These are phyloP conservation scores for Callithrix jacchus DNA, from an alignment of 2,113 vertebrate genomes.

Conservation along the genomic window DNA sequence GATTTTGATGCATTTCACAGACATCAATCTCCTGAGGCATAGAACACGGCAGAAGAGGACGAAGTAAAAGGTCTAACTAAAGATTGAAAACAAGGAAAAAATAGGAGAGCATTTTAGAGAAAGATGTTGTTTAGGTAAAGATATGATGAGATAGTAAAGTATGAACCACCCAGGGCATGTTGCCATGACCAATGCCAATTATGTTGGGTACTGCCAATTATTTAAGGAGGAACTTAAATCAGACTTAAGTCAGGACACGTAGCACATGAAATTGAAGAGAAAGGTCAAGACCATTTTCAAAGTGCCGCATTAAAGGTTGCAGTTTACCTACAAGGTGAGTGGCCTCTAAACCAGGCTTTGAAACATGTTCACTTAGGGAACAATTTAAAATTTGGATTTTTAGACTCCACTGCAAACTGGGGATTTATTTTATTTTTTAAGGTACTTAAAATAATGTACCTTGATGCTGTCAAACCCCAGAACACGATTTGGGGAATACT, in stretches of 20 bases:
- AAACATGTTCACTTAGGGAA: background rate
- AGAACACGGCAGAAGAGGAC: background rate
- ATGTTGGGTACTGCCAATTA: too few relatives aligned
- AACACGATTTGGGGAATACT: background rate
- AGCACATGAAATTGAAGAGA: background rate
- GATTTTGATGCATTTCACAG: too few relatives aligned
- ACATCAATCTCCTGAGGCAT: background rate
- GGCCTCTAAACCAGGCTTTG: background rate
- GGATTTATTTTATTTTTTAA: background rate
- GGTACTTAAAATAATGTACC: background rate
- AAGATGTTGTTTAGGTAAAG: too few relatives aligned
- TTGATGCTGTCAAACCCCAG: too few relatives aligned
- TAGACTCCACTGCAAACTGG: background rate
- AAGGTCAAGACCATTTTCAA: background rate
- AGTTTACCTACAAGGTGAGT: background rate
- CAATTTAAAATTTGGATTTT: background rate
- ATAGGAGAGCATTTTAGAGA: background rate
- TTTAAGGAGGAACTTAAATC: too few relatives aligned
- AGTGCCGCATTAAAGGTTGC: background rate
- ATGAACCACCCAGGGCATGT: fast-evolving
- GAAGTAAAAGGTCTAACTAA: fast-evolving
- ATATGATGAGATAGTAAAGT: fast-evolving
- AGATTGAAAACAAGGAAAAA: background rate
- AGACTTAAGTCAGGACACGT: background rate
- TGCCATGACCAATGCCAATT: too few relatives aligned